These are phyloP conservation scores for Rhopalosiphum padi DNA, from an alignment of 1,140 invertebrate genomes.

Conservation along the genomic window DNA sequence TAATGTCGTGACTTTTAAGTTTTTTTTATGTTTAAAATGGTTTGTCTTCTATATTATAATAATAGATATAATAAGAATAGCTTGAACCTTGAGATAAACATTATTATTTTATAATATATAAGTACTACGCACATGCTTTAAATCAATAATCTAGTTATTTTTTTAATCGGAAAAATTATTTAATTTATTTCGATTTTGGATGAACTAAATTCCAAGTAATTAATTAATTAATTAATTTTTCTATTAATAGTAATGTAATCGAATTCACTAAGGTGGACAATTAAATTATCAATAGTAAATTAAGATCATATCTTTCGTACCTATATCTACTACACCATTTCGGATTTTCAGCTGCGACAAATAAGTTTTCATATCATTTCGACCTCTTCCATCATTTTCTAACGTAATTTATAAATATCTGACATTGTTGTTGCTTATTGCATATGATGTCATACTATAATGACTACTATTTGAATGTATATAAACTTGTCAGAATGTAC, in stretches of 20 bases:
- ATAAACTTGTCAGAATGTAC: no score
- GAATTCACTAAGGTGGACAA: background rate
- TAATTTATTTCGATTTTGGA: background rate
- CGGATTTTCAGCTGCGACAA: background rate
- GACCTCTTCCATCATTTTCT: background rate
- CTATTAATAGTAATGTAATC: background rate
- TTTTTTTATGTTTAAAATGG: background rate
- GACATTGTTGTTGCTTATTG: background rate
- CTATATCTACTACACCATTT: background rate
- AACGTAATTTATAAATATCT: background rate
- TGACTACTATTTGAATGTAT: no score
- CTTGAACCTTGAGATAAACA: background rate
- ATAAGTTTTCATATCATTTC: background rate
- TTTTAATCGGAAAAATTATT: background rate
- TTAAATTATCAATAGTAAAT: background rate
- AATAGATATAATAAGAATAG: background rate
- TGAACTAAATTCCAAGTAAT: background rate
- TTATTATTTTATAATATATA: background rate
- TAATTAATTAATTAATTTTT: background rate
- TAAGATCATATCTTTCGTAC: background rate
- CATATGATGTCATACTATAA: no score
- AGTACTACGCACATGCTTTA: background rate
- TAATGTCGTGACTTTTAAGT: background rate
- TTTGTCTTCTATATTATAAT: background rate
- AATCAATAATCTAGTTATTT: slow-evolving; percentile 13